phyloP scores from a whole-genome alignment of 37 sponge, comb jelly and placozoan species.

The Tethya wilhelma region DNA sequence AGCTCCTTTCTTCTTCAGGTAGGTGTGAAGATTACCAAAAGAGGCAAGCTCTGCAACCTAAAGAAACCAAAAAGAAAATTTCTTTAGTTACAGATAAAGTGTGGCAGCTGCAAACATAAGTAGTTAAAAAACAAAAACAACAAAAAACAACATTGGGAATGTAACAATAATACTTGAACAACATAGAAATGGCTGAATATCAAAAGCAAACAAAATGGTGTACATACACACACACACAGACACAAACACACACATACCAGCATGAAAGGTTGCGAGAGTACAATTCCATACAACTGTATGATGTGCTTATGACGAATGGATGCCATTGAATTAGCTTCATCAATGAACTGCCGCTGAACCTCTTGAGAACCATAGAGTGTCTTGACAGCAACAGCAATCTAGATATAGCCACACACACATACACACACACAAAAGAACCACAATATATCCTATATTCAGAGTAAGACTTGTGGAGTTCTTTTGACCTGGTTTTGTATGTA shows the following conservation, averaged over 20 bases:
- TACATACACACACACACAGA: neutral
- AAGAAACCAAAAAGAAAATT: no score
- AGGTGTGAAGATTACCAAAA: constrained; percentile 46
- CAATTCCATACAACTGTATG: constrained; percentile 72
- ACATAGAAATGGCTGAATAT: neutral
- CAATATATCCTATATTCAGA: no score
- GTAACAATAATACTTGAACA: no score
- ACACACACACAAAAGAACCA: neutral
- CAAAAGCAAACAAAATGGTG: neutral
- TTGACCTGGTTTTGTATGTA: no score
- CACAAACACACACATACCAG: constrained; percentile 48
- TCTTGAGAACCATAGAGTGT: constrained; percentile 36
- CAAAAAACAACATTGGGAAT: no score
- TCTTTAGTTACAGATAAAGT: no score
- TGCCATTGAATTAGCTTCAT: constrained; percentile 66
- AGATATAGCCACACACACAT: neutral
- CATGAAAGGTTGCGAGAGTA: constrained; percentile 57
- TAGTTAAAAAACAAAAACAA: constrained; percentile 1
- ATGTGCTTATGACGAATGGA: constrained; percentile 58
- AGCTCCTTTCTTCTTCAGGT: constrained; percentile 17
- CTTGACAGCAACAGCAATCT: constrained; percentile 73
- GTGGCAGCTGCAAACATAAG: no score
- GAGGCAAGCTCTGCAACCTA: constrained; percentile 75
- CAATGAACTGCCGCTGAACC: constrained; percentile 48
- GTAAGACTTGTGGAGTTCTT: no score